Base-by-base conservation (phyloP, 1,140 invertebrate genomes). In the Sipha flava region DNA sequence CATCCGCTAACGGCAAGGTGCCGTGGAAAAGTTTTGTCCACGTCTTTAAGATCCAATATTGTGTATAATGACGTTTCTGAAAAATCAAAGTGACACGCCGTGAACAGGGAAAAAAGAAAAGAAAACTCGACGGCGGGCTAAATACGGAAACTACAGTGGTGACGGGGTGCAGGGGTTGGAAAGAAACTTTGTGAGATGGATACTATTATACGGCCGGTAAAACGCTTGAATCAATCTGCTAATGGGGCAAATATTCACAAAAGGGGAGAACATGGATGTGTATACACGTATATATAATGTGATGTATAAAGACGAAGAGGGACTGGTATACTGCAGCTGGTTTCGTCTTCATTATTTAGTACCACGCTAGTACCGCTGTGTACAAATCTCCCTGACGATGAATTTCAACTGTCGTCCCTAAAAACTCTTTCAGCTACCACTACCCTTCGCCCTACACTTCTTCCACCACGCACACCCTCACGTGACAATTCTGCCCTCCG, bases 181-280 rank as follows among this genome's bases (percentile, higher is more conserved):
- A 14, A 26, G 10, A 31, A 72, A 72, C 43, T 72, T 72, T 47
- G 10, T 7, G 23, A 72, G 68, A 18, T 16, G 16, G 37, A 72
- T 47, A 72, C 29, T 49, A 21, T 49, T 26, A 29, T 26, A 12
- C 12, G 16, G 21, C 6, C 68, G 70, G 45, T 73, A 34, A 73
- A 73, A 73, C 49, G 49, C 52, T 75, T 31, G 21, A 54, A 75
- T 75, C 72, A 75, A 75, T 75, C 52, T 75, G 49, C 72, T 75
- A 75, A 75, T 75, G 72, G 72, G 72, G 70, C 47, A 45, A 66
- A 66, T 66, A 66, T 66, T 70, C 18, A 12, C 26, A 3, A 14
- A 45, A 16, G 31, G 47, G 0, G 45, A 31, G 43, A 16, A 18
- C 23, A 16, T 9, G 29, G 21, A 62, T 21, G 26, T 26, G 16